Conservation (phyloP, 2,888 invertebrate genomes). For the Leptogaster cylindrica region DNA sequence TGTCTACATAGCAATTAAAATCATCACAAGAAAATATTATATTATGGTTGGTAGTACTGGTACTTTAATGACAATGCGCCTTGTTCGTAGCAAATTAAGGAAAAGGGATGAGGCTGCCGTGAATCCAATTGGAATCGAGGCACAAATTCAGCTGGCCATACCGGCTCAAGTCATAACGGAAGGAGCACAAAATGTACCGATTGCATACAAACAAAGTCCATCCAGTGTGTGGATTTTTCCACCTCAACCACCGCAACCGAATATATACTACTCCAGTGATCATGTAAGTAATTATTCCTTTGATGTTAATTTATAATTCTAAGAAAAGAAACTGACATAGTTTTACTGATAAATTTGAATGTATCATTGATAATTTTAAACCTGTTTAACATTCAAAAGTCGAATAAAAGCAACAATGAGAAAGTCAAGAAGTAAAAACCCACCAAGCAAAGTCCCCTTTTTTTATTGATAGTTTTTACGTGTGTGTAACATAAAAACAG, state of each 20-base stretch:
- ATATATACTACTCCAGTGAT: slow-evolving; percentile 70
- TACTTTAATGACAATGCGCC: slow-evolving; percentile 86
- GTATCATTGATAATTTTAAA: background rate
- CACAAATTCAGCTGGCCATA: slow-evolving; percentile 62
- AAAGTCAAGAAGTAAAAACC: background rate
- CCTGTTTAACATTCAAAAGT: background rate
- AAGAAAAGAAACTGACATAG: too few species aligned
- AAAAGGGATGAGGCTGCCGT: slow-evolving; percentile 82
- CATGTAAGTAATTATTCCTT: slow-evolving; percentile 83
- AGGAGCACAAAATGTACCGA: slow-evolving; percentile 60
- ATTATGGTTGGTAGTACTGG: slow-evolving; percentile 89
- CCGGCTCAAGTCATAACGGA: slow-evolving; percentile 49
- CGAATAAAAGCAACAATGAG: background rate
- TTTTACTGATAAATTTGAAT: background rate
- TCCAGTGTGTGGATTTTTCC: slow-evolving; percentile 78
- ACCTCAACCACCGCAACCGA: slow-evolving; percentile 78
- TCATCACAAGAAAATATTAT: too few species aligned
- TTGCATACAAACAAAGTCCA: slow-evolving; percentile 72
- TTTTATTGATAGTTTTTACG: too few species aligned
- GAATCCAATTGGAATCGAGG: slow-evolving; percentile 70
- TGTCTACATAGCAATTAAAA: too few species aligned
- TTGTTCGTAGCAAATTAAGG: slow-evolving; percentile 89
- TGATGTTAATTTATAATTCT: too few species aligned
- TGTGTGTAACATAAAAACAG: too few species aligned
- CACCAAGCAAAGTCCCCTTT: too few species aligned